Evolutionary conservation across 2,888 invertebrate species (phyloP).

Genomic region (Tanytarsus gracilentus): DNA sequence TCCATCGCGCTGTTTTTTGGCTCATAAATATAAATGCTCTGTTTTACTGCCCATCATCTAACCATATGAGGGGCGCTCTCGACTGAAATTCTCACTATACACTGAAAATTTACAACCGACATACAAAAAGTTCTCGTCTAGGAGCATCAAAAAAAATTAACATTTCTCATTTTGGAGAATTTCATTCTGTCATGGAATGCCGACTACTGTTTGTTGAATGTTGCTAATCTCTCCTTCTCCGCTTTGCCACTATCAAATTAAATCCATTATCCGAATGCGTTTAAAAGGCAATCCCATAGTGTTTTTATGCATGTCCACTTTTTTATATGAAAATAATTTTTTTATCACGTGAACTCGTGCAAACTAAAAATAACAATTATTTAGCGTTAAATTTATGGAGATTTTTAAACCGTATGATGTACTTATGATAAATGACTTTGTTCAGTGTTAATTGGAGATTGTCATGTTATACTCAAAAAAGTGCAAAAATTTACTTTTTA

Average conservation of each 20-base stretch:
- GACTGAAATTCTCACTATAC: too few species aligned
- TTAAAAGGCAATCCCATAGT: slow-evolving; percentile 28
- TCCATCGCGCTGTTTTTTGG: background rate
- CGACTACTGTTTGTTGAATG: background rate
- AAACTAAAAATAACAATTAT: slow-evolving; percentile 21
- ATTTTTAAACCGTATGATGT: too few species aligned
- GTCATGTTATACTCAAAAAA: too few species aligned
- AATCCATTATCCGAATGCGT: slow-evolving; percentile 28
- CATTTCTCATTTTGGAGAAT: slow-evolving; percentile 17
- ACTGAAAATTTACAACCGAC: background rate
- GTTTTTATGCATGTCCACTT: too few species aligned
- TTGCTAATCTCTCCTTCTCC: slow-evolving; percentile 20
- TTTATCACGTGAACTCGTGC: background rate
- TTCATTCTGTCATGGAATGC: slow-evolving; percentile 16
- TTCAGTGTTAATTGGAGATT: too few species aligned
- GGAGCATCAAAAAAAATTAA: too few species aligned
- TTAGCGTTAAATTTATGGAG: slow-evolving; percentile 9
- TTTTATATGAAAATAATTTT: too few species aligned
- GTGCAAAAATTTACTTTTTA: too few species aligned
- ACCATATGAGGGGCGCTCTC: too few species aligned
- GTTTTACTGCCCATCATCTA: slow-evolving; percentile 1
- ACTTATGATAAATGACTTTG: too few species aligned
- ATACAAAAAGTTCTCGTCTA: background rate
- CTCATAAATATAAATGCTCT: slow-evolving; percentile 28
- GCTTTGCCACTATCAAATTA: slow-evolving; percentile 17